Conservation (phyloP, 2,888 invertebrate genomes). For the Ceriagrion tenellum region DNA sequence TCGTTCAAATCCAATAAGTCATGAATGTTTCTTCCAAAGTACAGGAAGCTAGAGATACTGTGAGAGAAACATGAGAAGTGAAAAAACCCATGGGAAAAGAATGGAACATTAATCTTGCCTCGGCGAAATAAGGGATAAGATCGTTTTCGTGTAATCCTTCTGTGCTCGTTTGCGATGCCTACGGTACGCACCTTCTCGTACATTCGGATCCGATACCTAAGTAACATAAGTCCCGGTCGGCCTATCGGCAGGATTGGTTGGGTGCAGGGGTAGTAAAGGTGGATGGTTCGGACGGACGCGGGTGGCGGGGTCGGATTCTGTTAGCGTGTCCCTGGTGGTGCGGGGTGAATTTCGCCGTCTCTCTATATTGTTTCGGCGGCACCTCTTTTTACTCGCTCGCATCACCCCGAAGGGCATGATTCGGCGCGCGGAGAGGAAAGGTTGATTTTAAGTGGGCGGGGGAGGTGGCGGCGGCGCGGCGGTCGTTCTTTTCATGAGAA, state of each 20-base stretch:
- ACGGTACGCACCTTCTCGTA: neutral
- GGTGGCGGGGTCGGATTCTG: neutral
- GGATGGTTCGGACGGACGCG: neutral
- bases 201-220: neutral
- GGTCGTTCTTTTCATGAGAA: neutral
- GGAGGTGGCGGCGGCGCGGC: neutral
- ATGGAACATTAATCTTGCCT: neutral
- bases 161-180: neutral
- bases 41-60: too few relatives aligned
- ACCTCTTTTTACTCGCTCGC: neutral
- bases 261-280: neutral
- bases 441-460: neutral
- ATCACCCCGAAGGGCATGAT: neutral
- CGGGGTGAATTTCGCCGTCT: neutral
- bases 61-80: neutral
- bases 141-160: slow-evolving; percentile 11
- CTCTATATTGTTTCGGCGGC: slow-evolving; percentile 21
- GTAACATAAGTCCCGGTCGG: neutral
- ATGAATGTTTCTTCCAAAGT: too few relatives aligned
- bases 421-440: neutral
- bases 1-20: too few relatives aligned
- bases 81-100: neutral
- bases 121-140: neutral
- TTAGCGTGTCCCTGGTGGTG: neutral
- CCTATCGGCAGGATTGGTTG: neutral